Evolutionary conservation across 2,888 invertebrate genomes (phyloP).

Genomic region (Yponomeuta evonymella): DNA sequence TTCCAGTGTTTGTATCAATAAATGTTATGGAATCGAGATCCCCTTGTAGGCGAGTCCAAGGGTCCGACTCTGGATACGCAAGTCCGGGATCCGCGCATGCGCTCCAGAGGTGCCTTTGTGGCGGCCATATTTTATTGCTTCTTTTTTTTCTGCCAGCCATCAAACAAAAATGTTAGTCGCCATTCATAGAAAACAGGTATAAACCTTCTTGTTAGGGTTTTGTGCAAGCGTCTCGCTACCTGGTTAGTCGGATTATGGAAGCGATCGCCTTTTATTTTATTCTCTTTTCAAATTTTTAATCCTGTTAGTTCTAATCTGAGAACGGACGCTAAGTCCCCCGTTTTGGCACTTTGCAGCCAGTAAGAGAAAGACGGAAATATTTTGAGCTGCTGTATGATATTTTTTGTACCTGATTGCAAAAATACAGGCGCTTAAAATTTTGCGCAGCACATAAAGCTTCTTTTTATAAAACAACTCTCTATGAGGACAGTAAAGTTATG

Average conservation of each 20-base stretch:
- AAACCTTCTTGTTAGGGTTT: constrained; percentile 44
- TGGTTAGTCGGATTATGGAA: constrained; percentile 6
- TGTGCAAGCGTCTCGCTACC: constrained; percentile 24
- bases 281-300: constrained; percentile 11
- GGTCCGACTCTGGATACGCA: constrained; percentile 47
- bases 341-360: neutral
- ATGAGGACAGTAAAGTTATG: too few relatives aligned
- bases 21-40: neutral
- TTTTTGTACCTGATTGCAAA: too few relatives aligned
- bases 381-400: neutral
- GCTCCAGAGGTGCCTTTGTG: constrained; percentile 64
- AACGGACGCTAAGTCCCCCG: neutral
- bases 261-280: neutral
- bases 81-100: constrained; percentile 55
- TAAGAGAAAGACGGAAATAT: neutral
- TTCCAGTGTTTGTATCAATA: neutral
- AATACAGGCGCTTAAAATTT: too few relatives aligned
- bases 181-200: constrained; percentile 71
- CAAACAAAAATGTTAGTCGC: constrained; percentile 52
- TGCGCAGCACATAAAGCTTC: too few relatives aligned
- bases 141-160: constrained; percentile 45
- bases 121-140: constrained; percentile 67
- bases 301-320: constrained; percentile 6
- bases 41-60: neutral
- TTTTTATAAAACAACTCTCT: too few relatives aligned